Percentiles rank a stretch among this genome's conserved stretches.
phyloP scores from a whole-genome alignment of 2,113 vertebrate genomes.

The Motacilla alba region DNA sequence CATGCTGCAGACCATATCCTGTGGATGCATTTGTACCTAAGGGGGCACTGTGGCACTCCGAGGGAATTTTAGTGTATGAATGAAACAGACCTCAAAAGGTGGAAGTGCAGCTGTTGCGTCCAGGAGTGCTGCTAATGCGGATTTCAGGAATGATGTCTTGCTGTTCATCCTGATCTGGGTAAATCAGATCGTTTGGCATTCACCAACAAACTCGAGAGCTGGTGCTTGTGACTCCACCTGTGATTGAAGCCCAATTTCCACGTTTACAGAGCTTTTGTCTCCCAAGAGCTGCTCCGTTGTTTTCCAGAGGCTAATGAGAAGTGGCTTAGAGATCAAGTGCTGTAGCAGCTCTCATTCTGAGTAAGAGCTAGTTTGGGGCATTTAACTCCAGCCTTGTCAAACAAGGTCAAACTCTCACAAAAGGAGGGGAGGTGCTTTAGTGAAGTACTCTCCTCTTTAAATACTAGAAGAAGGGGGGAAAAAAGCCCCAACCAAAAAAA shows the following conservation, averaged over 20 bases:
- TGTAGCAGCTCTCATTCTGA: neutral
- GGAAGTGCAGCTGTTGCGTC: neutral
- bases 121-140: neutral
- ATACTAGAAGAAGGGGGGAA: neutral
- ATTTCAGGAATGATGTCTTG: neutral
- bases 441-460: neutral
- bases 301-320: slow-evolving; percentile 20
- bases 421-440: neutral
- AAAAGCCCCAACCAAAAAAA: neutral
- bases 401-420: slow-evolving; percentile 22
- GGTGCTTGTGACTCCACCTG: neutral
- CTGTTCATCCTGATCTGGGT: slow-evolving; percentile 44
- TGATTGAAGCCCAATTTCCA: neutral
- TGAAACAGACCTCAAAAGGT: neutral
- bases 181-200: slow-evolving; percentile 20
- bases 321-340: slow-evolving; percentile 47
- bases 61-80: neutral
- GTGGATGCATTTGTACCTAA: neutral
- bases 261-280: neutral
- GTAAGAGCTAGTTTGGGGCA: neutral
- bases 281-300: neutral
- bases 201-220: neutral
- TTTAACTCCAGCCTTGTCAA: slow-evolving; percentile 3
- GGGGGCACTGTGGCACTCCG: neutral
- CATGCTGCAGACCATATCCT: neutral